Conservation (phyloP, 2,888 invertebrate genomes). For the Malthinus flaveolus region DNA sequence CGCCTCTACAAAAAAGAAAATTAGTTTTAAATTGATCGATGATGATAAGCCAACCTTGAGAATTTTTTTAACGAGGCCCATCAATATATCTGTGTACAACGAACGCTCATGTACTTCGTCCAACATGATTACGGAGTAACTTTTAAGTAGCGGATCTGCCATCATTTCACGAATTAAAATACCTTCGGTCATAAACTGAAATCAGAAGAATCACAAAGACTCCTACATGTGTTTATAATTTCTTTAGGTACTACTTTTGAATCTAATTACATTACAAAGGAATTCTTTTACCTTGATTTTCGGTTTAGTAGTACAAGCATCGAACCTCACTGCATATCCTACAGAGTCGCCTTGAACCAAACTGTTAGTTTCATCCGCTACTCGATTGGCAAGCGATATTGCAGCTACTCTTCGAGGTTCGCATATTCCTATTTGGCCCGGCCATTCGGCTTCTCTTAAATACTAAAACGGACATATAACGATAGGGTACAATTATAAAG, state of each 20-base stretch:
- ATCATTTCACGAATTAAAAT: slow-evolving; percentile 93
- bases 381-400: slow-evolving; percentile 82
- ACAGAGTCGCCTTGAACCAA: slow-evolving; percentile 72
- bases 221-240: no score
- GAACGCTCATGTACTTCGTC: slow-evolving; percentile 97
- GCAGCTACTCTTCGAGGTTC: slow-evolving; percentile 92
- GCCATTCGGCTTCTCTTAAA: slow-evolving; percentile 85
- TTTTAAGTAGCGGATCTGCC: slow-evolving; percentile 86
- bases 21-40: background rate
- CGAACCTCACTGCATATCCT: slow-evolving; percentile 87
- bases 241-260: no score
- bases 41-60: slow-evolving; percentile 62
- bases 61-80: slow-evolving; percentile 93
- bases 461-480: slow-evolving; percentile 64
- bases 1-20: slow-evolving; percentile 64
- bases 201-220: background rate
- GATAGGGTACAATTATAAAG: background rate
- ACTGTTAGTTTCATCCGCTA: slow-evolving; percentile 84
- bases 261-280: no score
- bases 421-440: slow-evolving; percentile 83
- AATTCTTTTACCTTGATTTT: slow-evolving; percentile 68
- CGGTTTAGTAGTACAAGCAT: slow-evolving; percentile 65
- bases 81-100: slow-evolving; percentile 88
- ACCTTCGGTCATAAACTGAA: slow-evolving; percentile 94
- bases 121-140: slow-evolving; percentile 85